Base-by-base conservation (phyloP, 2,888 invertebrate species). In the Drosophila mercatorum region DNA sequence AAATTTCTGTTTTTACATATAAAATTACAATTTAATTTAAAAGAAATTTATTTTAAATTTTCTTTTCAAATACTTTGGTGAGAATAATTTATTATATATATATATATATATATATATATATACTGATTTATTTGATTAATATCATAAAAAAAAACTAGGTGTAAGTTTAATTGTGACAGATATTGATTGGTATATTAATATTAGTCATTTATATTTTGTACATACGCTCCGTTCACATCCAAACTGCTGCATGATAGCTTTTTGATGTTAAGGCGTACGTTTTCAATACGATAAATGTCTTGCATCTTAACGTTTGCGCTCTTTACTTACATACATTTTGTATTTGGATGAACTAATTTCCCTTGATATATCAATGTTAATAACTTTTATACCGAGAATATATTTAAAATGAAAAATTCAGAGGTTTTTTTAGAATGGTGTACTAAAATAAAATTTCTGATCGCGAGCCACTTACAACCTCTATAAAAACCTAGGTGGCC, bases 401-500 rank as follows among this genome's bases (percentile, higher is more conserved):
- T n/a, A 49, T 49, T 17, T 17, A 11, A 51, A 31, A n/a, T 49
- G 10, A 10, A 10, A 10, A 8, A 6, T n/a, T 49, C 1, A n/a
- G 31, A 8, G 31, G 76, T 70, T 72, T 81, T 75, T 71, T 80
- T 88, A 92, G 89, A 93, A 92, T 91, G 92, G 93, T 91, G 91
- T 92, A 90, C 91, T 92, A 90, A 92, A 92, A 91, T 92, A 92
- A 86, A 91, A 90, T 89, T 92, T 91, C 90, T 90, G 91, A 81
- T 93, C 92, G 88, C 92, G 91, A 91, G 92, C 93, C 90, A 92
- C 90, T 88, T 90, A 88, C 91, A 92, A 91, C 90, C 91, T 93
- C 92, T 93, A 93, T 93, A 93, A 93, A 90, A 92, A 93, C 84
- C 93, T 91, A 82, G 93, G 92, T 88, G 92, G 92, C 80, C 92